Conservation (phyloP, 2,888 invertebrate species). For the Augochlorella aurata region DNA sequence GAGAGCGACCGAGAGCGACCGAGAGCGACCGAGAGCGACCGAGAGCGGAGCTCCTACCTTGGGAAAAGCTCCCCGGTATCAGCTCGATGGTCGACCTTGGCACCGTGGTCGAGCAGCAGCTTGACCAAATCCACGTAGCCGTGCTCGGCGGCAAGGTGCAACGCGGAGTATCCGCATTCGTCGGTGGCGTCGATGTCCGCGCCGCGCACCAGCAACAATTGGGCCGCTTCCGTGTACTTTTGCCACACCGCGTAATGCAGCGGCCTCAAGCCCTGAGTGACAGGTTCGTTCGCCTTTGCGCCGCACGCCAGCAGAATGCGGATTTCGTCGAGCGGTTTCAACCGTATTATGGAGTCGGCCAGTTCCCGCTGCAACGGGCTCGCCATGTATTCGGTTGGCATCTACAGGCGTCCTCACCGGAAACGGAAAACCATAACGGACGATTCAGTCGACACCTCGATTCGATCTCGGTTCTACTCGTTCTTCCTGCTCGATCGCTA, state of each 20-base stretch:
- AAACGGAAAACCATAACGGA: background rate
- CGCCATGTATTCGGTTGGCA: constrained; percentile 89
- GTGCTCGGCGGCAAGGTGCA: constrained; percentile 95
- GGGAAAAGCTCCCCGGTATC: constrained; percentile 89
- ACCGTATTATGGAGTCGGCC: constrained; percentile 94
- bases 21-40: too few relatives aligned
- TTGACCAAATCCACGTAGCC: constrained; percentile 89
- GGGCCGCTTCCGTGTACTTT: constrained; percentile 90
- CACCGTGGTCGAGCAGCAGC: constrained; percentile 89
- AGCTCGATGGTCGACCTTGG: constrained; percentile 90
- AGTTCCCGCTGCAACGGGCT: constrained; percentile 92
- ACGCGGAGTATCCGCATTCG: constrained; percentile 94
- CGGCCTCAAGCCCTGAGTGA: constrained; percentile 93
- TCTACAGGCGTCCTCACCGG: constrained; percentile 74
- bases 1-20: too few relatives aligned
- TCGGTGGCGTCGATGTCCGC: constrained; percentile 92
- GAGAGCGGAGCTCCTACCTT: constrained; percentile 67
- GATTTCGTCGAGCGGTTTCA: constrained; percentile 94
- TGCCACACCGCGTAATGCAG: constrained; percentile 97
- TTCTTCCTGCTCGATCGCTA: background rate
- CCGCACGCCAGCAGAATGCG: constrained; percentile 93
- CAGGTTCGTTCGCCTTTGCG: constrained; percentile 91
- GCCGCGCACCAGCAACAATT: constrained; percentile 90
- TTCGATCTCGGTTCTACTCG: background rate
- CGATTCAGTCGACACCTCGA: background rate